Evolutionary conservation across 2,888 invertebrate species (phyloP).

Genomic region (Rhodophaea formosa): DNA sequence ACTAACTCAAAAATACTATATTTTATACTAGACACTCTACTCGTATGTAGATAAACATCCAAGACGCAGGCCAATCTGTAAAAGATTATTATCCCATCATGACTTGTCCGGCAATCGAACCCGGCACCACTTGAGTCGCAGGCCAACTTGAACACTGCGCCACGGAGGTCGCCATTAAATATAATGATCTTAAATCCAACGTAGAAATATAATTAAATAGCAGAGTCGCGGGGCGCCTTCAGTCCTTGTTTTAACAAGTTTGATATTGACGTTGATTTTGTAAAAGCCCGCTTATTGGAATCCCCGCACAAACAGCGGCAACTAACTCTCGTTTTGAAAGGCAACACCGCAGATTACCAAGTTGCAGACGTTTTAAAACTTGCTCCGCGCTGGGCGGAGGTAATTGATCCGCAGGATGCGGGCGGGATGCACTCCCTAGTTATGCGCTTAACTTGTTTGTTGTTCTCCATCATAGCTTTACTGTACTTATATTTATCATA

Average conservation of each 20-base stretch:
- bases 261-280: background rate
- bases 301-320: constrained; percentile 32
- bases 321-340: constrained; percentile 40
- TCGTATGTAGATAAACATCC: too few relatives aligned
- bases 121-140: too few relatives aligned
- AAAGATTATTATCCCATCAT: too few relatives aligned
- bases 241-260: background rate
- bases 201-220: too few relatives aligned
- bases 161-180: too few relatives aligned
- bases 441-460: constrained; percentile 46
- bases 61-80: too few relatives aligned
- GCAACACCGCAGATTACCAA: constrained; percentile 47
- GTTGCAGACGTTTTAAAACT: constrained; percentile 59
- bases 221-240: background rate
- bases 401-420: constrained; percentile 45
- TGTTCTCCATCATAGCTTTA: constrained; percentile 19
- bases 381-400: constrained; percentile 38
- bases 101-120: too few relatives aligned
- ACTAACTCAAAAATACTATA: too few relatives aligned
- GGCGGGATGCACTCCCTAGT: constrained; percentile 46
- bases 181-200: too few relatives aligned
- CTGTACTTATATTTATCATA: background rate
- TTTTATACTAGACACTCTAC: too few relatives aligned
- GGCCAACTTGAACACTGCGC: too few relatives aligned
- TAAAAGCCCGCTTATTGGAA: constrained; percentile 18